Evolutionary conservation across 2,113 vertebrate genomes (phyloP), one percentile per base, ranked within the genome.

Genomic region (Bubo bubo): DNA sequence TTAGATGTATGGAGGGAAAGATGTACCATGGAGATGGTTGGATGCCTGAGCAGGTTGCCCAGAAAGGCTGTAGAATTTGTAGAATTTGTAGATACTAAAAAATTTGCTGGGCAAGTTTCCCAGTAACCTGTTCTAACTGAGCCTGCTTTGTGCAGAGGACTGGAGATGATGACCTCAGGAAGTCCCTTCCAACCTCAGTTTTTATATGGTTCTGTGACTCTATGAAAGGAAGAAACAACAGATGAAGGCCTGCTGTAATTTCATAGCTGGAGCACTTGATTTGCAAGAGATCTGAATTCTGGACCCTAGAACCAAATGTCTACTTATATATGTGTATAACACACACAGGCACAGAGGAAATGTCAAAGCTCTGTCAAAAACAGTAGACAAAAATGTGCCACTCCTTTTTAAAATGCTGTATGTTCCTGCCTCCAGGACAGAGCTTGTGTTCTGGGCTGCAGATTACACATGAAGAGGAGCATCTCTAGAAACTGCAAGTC

Each of bases 21-120:
- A 35, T 14, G 5, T 21, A 24, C 26, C 9, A 26, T 18, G 26
- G 37, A 72, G 49, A 74, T 58, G 21, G 27, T 18, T 0, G 0
- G 32, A 41, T 0, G 0, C 9, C 21, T 67, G 32, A 93, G 20
- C 17, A 68, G 32, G 26, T n/a, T 83, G n/a, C n/a, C 52, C 26
- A 55, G 76, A 72, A 91, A 88, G 53, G 9, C 14, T 70, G 39
- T 37, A 6, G 26, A 86, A 52, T 73, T 56, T 70, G 39, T 37
- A 6, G 26, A 86, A 52, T 73, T 56, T 73, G 72, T n/a, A 87
- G 39, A 76, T 20, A 60, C 12, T 45, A 22, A 64, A 87, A 80
- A 26, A 37, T 39, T 58, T 68, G 19, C 34, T 12, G 27, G 11
- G 14, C 50, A 87, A 66, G 12, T 50, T 5, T 81, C 32, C 53